A percentile compares a stretch with the other conserved stretches of the same genome.
Evolutionary conservation across 2,113 vertebrate species (phyloP).

Genomic region (Rhinopithecus roxellana): DNA sequence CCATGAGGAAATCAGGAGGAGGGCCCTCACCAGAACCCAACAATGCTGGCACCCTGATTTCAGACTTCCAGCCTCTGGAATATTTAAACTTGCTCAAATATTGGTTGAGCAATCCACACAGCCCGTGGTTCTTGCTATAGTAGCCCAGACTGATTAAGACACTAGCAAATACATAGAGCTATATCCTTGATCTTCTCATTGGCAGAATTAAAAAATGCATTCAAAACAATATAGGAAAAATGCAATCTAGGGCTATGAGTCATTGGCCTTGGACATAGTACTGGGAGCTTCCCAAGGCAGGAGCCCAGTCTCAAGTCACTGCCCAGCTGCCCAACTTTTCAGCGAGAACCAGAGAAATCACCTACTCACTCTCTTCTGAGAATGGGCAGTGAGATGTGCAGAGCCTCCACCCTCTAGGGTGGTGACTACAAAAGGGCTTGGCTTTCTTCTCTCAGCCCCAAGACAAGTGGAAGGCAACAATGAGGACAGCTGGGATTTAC

Average conservation of each 20-base stretch:
- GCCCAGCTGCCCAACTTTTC: neutral
- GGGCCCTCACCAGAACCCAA: neutral
- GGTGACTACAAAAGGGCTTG: rapidly evolving
- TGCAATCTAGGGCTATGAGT: rapidly evolving
- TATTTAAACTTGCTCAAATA: neutral
- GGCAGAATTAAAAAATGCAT: neutral
- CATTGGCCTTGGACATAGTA: neutral
- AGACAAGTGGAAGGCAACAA: neutral
- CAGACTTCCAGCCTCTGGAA: neutral
- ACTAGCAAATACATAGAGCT: rapidly evolving
- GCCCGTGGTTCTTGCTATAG: rapidly evolving
- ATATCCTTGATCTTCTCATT: rapidly evolving
- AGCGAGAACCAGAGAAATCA: neutral
- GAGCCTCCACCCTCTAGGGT: rapidly evolving
- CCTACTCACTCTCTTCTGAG: neutral
- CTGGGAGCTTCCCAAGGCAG: neutral
- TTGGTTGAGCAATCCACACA: neutral
- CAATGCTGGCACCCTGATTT: too few relatives aligned
- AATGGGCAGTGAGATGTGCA: neutral
- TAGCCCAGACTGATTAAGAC: neutral
- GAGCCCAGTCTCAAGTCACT: neutral
- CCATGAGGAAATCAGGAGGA: neutral
- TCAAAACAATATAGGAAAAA: neutral
- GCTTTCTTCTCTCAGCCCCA: neutral
- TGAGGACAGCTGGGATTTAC: too few relatives aligned